Conservation (phyloP, 2,797 vertebrate genomes). For the Coccyzus lansbergi region DNA sequence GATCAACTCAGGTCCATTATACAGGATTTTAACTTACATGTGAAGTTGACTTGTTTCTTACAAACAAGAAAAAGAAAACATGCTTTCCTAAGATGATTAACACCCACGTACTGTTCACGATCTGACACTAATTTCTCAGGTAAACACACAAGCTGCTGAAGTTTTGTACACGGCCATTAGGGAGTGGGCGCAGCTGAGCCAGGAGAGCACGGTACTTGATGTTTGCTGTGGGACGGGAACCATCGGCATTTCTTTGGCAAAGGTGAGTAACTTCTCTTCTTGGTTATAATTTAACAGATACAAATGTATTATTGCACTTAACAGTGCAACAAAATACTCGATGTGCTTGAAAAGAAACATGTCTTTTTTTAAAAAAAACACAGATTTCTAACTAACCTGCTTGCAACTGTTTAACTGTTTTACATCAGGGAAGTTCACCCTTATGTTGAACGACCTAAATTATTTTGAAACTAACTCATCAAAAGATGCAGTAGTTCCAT, state of each 20-base stretch:
- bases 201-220: conserved; percentile 89
- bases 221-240: conserved; percentile 97
- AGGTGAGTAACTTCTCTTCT: conserved; percentile 74
- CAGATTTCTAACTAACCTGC: not conserved
- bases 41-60: not conserved
- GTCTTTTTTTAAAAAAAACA: not conserved
- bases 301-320: not conserved
- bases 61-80: not conserved
- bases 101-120: not conserved
- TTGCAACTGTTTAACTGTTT: not conserved
- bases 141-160: conserved; percentile 93
- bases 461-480: not conserved
- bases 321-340: not conserved
- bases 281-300: not conserved
- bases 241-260: conserved; percentile 93
- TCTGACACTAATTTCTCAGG: conserved; percentile 71
- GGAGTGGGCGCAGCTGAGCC: conserved; percentile 91
- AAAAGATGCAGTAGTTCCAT: not conserved
- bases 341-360: not conserved
- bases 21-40: accelerated
- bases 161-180: conserved; percentile 90
- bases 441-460: not conserved
- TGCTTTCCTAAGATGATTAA: not conserved
- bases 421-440: not conserved
- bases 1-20: not conserved